Evolutionary conservation across 2,888 invertebrate species (phyloP).

Genomic region (Himalopsyche anomala): DNA sequence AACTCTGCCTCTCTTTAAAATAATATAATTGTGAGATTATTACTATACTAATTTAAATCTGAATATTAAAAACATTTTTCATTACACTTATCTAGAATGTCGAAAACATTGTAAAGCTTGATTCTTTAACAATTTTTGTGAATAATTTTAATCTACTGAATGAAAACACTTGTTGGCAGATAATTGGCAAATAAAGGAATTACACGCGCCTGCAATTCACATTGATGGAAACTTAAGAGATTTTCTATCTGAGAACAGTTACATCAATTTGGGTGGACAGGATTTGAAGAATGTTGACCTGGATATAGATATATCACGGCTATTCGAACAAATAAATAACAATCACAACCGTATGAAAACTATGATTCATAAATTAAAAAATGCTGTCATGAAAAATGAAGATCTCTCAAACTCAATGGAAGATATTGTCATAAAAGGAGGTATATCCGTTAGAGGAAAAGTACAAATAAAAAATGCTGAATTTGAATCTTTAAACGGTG

Average conservation of each 20-base stretch:
- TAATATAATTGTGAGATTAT: no score
- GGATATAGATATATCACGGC: slow-evolving; percentile 51
- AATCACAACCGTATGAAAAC: slow-evolving; percentile 58
- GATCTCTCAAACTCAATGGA: slow-evolving; percentile 49
- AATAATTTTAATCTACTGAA: not conserved
- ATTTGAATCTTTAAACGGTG: slow-evolving; percentile 53
- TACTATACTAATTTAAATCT: no score
- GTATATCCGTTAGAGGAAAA: slow-evolving; percentile 58
- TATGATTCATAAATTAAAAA: slow-evolving; percentile 55
- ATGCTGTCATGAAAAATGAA: slow-evolving; percentile 54
- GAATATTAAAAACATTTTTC: no score
- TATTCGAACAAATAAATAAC: slow-evolving; percentile 57
- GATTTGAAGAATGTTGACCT: slow-evolving; percentile 56
- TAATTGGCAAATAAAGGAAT: slow-evolving; percentile 63
- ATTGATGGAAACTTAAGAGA: slow-evolving; percentile 59
- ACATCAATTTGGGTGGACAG: slow-evolving; percentile 57
- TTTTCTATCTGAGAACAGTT: slow-evolving; percentile 48
- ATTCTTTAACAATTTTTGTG: no score
- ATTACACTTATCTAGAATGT: no score
- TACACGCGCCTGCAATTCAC: slow-evolving; percentile 59
- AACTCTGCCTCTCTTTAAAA: no score
- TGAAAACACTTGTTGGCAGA: slow-evolving; percentile 58
- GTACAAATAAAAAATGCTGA: slow-evolving; percentile 54
- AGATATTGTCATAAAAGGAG: slow-evolving; percentile 56
- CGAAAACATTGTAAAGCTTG: no score